Conservation (phyloP, 2,797 vertebrate genomes). For the Gymnoscopelus microlampas region DNA sequence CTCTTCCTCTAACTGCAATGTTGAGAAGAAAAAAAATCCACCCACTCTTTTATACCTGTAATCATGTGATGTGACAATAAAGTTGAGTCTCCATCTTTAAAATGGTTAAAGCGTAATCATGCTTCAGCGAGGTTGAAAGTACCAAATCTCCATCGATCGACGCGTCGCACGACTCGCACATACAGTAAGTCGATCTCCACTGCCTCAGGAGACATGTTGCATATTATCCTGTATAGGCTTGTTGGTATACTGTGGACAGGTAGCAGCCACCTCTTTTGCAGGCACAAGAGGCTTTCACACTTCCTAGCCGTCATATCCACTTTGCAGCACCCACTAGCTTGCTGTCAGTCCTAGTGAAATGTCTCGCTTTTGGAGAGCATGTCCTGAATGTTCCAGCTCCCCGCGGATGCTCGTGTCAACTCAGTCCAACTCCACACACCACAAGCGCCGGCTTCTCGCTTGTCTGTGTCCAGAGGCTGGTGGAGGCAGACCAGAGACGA, state of each 20-base stretch:
- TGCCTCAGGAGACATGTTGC: too few relatives aligned
- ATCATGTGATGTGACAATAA: too few relatives aligned
- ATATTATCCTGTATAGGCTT: neutral
- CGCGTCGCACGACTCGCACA: too few relatives aligned
- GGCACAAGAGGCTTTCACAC: neutral
- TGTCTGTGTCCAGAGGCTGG: neutral
- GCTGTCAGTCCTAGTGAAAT: slow-evolving; percentile 2
- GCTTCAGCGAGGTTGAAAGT: too few relatives aligned
- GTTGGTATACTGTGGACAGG: neutral
- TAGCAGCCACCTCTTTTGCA: neutral
- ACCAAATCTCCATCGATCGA: too few relatives aligned
- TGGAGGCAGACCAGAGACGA: neutral
- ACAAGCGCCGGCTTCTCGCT: neutral
- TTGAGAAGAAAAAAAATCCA: too few relatives aligned
- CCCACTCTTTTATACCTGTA: too few relatives aligned
- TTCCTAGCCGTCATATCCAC: neutral
- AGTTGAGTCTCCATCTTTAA: too few relatives aligned
- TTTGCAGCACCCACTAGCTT: too few relatives aligned
- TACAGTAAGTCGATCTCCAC: too few relatives aligned
- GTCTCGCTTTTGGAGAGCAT: neutral
- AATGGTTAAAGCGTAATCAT: too few relatives aligned
- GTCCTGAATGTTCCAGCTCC: slow-evolving; percentile 6
- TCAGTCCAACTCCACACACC: neutral
- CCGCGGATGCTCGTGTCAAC: slow-evolving; percentile 4
- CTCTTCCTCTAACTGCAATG: too few relatives aligned